Percentiles rank a stretch among this genome's conserved stretches.
These are phyloP conservation scores for Xanthia togata DNA, from an alignment of 2,888 invertebrate species.

Conservation along the genomic window DNA sequence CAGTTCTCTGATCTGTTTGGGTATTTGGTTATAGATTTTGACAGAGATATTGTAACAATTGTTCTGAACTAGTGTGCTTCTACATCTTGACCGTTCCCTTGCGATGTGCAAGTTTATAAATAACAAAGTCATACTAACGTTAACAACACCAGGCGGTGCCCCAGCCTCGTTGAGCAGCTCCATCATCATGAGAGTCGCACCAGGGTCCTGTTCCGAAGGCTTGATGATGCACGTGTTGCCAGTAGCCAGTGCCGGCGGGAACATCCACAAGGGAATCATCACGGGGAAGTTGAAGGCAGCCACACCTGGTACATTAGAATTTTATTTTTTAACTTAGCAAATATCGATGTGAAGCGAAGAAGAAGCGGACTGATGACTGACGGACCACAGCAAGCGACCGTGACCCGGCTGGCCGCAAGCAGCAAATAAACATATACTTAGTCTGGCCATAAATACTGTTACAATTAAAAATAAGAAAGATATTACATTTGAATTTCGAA, in stretches of 20 bases:
- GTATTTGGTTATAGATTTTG: no score
- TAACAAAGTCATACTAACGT: conserved; percentile 89
- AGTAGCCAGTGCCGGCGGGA: conserved; percentile 95
- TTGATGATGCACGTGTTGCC: conserved; percentile 98
- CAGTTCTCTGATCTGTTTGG: no score
- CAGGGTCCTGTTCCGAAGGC: conserved; percentile 99
- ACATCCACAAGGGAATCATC: conserved; percentile 99
- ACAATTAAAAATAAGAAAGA: no score
- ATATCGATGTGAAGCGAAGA: not conserved
- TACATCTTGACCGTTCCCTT: no score
- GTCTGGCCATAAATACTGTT: no score
- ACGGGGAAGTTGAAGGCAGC: conserved; percentile 99
- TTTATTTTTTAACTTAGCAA: not conserved
- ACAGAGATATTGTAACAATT: no score
- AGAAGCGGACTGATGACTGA: not conserved
- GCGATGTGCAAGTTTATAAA: no score
- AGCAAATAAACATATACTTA: no score
- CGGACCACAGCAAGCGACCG: not conserved
- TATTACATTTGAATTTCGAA: no score
- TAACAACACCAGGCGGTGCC: conserved; percentile 98
- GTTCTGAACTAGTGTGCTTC: no score
- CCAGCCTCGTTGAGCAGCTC: conserved; percentile 98
- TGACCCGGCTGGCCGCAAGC: not conserved
- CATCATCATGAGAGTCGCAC: conserved; percentile 98
- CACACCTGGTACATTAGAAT: conserved; percentile 92